Evolutionary conservation across 2,113 vertebrate species (phyloP), one percentile per base, ranked within the genome.

Genomic region (Symphodus melops): DNA sequence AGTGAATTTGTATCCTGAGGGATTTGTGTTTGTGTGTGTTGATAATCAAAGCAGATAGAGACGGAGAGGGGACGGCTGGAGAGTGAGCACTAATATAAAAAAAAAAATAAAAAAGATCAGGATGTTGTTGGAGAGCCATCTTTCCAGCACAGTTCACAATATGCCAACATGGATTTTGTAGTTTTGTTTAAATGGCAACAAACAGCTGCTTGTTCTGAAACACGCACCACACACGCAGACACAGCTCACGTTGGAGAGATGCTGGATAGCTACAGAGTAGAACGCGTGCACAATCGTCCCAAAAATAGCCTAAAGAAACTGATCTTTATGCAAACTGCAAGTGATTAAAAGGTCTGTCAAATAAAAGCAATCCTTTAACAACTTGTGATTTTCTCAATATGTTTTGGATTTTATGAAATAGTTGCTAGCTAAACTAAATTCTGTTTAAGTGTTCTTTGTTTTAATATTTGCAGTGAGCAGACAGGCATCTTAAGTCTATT

Each of bases 1-100:
- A 92, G 90, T 81, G 90, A 90, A 88, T 82, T 88, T 79, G 62
- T 88, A 87, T 90, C 91, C 92, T 80, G 79, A 56, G 90, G 91
- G 91, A 86, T 81, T 88, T 68, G 67, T 85, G 75, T 85, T 83
- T 89, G 83, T 85, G 85, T 57, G 23, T 83, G 78, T 75, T 73
- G 68, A 79, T 90, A 87, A 92, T 92, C 87, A 90, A 86, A 90
- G 89, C 89, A 65, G 88, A 94, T 82, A 46, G 82, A 81, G 65
- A 77, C 52, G 66, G 70, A 86, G 72, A 88, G 61, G 63, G 76
- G 69, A 81, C 52, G 21, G 79, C 53, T 72, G 71, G 69, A 66
- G 60, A 84, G 60, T 85, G 85, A 89, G 80, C 71, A 82, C 77
- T 68, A 75, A 86, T 85, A 66, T n/a, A 36, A 68, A 79, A 79